These are phyloP conservation scores for Hypselothyrea guttata DNA, from an alignment of 2,888 invertebrate genomes.

Conservation along the genomic window DNA sequence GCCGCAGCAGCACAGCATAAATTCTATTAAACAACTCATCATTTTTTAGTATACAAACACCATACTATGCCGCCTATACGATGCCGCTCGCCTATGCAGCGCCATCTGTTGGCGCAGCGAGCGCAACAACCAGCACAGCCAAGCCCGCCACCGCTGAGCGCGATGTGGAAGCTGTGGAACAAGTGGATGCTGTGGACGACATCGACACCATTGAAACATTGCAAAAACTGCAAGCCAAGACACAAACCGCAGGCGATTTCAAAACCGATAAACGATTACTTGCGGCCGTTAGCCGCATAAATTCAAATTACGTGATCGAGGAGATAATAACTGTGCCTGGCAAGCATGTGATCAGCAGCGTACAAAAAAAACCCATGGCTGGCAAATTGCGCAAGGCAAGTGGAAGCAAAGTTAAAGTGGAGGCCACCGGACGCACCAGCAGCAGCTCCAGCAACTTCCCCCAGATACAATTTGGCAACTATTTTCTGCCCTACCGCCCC, in stretches of 20 bases:
- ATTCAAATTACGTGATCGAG: constrained; percentile 79
- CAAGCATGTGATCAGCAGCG: constrained; percentile 50
- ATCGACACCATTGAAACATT: constrained; percentile 41
- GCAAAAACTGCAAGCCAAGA: constrained; percentile 60
- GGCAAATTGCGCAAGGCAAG: constrained; percentile 23
- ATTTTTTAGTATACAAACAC: too few relatives aligned
- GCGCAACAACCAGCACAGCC: constrained; percentile 46
- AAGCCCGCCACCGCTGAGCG: constrained; percentile 41
- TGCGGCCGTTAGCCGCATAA: constrained; percentile 75
- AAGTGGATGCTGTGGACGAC: constrained; percentile 11
- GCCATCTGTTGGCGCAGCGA: constrained; percentile 45
- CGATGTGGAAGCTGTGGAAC: constrained; percentile 12
- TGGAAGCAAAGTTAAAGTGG: constrained; percentile 66
- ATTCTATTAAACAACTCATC: too few relatives aligned
- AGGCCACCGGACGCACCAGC: constrained; percentile 79
- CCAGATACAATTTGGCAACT: constrained; percentile 78
- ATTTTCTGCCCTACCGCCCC: constrained; percentile 77
- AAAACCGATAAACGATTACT: constrained; percentile 69
- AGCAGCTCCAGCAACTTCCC: constrained; percentile 75
- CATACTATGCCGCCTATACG: constrained; percentile 47
- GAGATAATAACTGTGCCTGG: constrained; percentile 78
- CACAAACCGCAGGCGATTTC: constrained; percentile 60
- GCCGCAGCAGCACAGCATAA: too few relatives aligned
- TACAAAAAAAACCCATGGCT: constrained; percentile 22
- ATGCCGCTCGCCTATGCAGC: constrained; percentile 52